Base-by-base conservation (phyloP, 2,797 vertebrate species). In the Sitta carolinensis region DNA sequence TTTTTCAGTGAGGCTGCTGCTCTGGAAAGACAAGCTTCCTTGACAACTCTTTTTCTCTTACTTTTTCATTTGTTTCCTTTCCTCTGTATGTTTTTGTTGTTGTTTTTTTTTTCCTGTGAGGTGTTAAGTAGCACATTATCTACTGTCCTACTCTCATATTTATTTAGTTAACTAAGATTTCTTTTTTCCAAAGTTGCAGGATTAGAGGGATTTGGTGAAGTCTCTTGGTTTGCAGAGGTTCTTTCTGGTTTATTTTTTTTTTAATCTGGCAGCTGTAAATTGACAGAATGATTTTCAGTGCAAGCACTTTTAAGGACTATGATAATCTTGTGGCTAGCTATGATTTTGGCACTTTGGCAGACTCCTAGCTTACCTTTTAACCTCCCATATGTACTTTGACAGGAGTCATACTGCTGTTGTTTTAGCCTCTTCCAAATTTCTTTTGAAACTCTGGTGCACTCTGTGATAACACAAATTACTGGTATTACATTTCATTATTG, bases 331-430 rank as follows among this genome's bases (percentile, higher is more conserved):
- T 4, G 11, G 32, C 42, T 89, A 89, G 30, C 69, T 75, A 32
- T 84, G 67, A 82, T 73, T 88, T 76, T 91, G 84, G n/a, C 47
- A 61, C 23, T 73, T 87, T 86, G 82, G 45, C 89, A 92, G 58
- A 29, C 34, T 92, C 43, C 10, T 69, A 84, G 27, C 13, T 96
- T 92, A 93, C 92, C 79, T 95, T 89, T 92, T 96, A 80, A 84
- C 87, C 84, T 94, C 73, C 19, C 38, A 22, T 66, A 42, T 90
- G 29, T 82, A 77, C 42, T 63, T 84, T 55, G 68, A 47, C 0
- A 1, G 63, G 45, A 84, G 52, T 94, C 38, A 36, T 32, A 17
- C 47, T 90, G 55, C 62, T 87, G 57, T 82, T 94, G 77, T 38
- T 90, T 94, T 89, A 95, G 74, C 54, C 42, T 87, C 84, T 87